A percentile compares a stretch with the other conserved stretches of the same genome.
Evolutionary conservation across 2,888 invertebrate species (phyloP).

Genomic region (Adelphocoris suturalis): DNA sequence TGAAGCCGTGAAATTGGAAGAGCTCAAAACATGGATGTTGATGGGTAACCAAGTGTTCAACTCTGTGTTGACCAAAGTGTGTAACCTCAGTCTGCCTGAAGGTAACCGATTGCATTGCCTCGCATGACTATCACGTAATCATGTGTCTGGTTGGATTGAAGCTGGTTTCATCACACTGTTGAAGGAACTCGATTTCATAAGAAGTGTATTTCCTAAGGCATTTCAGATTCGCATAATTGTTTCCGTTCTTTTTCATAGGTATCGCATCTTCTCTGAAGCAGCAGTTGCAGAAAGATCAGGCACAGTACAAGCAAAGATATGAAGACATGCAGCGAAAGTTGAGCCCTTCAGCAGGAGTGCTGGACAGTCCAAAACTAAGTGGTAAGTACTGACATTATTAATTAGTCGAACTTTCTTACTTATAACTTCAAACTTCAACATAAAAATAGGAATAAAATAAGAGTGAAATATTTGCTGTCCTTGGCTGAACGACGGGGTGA

Average conservation of each 20-base stretch:
- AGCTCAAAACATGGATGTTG: slow-evolving; percentile 85
- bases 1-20: slow-evolving; percentile 82
- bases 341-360: slow-evolving; percentile 76
- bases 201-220: too few relatives aligned
- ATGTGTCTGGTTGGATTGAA: too few relatives aligned
- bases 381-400: neutral
- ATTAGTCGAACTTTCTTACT: too few relatives aligned
- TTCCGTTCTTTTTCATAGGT: slow-evolving; percentile 4
- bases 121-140: too few relatives aligned
- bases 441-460: too few relatives aligned
- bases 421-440: too few relatives aligned
- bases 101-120: neutral
- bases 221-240: neutral
- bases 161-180: too few relatives aligned
- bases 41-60: slow-evolving; percentile 90
- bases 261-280: slow-evolving; percentile 79
- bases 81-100: slow-evolving; percentile 79
- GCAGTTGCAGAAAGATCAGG: slow-evolving; percentile 84
- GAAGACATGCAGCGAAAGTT: slow-evolving; percentile 89
- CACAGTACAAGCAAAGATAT: slow-evolving; percentile 87
- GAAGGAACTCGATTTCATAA: too few relatives aligned
- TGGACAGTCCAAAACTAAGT: slow-evolving; percentile 50
- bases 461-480: too few relatives aligned
- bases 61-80: slow-evolving; percentile 84
- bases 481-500: too few relatives aligned